These are phyloP conservation scores for Leptinotarsa tumamoca DNA, from an alignment of 2,888 invertebrate species.

Conservation along the genomic window DNA sequence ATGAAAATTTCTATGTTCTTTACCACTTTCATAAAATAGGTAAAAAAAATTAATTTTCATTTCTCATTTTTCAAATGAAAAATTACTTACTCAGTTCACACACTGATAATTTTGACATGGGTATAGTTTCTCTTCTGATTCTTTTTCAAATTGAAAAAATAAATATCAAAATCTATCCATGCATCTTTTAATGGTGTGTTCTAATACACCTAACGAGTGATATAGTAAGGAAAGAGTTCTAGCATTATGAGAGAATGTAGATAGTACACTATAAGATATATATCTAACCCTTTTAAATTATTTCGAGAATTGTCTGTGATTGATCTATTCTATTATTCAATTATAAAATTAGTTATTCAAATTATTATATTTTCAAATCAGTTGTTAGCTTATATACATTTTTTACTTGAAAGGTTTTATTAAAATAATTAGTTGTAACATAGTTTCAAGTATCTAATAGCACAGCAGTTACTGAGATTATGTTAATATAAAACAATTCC, in stretches of 20 bases:
- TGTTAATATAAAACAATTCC: too few species aligned
- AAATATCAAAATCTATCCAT: constrained; percentile 6
- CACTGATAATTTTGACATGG: constrained; percentile 2
- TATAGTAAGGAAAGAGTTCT: constrained; percentile 23
- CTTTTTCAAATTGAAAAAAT: constrained; percentile 16
- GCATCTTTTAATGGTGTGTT: background rate
- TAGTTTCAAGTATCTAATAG: background rate
- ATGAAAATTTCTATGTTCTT: too few species aligned
- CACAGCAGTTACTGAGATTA: too few species aligned
- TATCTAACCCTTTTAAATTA: constrained; percentile 63
- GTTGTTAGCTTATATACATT: constrained; percentile 41
- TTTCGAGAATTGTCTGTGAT: constrained; percentile 68
- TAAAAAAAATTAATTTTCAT: too few species aligned
- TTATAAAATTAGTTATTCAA: constrained; percentile 56
- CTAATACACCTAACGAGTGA: constrained; percentile 20
- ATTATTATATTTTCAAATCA: constrained; percentile 48
- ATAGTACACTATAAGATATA: constrained; percentile 53
- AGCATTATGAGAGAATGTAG: constrained; percentile 54
- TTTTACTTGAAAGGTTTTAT: constrained; percentile 41
- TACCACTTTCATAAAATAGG: too few species aligned
- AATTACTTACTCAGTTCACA: constrained; percentile 10
- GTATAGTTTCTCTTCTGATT: constrained; percentile 10
- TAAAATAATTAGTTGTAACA: constrained; percentile 21
- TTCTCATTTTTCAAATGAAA: background rate
- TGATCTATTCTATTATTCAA: constrained; percentile 66